Conservation (phyloP, 2,113 vertebrate species). For the Malaclemys terrapin region DNA sequence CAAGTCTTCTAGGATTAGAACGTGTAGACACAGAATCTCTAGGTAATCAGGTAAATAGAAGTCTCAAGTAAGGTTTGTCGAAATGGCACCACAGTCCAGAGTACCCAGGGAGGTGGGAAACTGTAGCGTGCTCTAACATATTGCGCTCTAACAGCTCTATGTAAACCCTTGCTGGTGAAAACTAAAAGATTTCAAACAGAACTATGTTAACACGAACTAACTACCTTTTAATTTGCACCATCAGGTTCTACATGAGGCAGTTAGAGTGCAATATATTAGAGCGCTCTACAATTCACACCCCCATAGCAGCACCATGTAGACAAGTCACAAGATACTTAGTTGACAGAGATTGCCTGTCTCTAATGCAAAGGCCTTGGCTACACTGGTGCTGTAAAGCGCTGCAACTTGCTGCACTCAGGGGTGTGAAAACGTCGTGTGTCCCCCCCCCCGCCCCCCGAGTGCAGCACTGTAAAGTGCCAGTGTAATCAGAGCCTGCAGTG, state of each 20-base stretch:
- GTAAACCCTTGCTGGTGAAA: not conserved
- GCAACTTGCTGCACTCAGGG: too few relatives aligned
- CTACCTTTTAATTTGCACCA: not conserved
- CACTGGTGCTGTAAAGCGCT: too few relatives aligned
- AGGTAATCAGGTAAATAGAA: constrained; percentile 42
- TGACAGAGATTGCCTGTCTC: constrained; percentile 61
- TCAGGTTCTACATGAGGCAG: not conserved
- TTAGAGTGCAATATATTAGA: not conserved
- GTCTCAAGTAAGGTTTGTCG: not conserved
- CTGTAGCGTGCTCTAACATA: not conserved
- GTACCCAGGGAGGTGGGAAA: not conserved
- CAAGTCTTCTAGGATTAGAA: constrained; percentile 24
- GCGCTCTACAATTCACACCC: not conserved
- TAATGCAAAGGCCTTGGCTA: not conserved
- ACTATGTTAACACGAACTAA: not conserved
- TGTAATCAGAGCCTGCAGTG: too few relatives aligned
- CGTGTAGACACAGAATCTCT: constrained; percentile 36
- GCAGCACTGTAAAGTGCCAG: too few relatives aligned
- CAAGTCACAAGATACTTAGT: not conserved
- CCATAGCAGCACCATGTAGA: not conserved
- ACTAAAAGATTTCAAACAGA: not conserved
- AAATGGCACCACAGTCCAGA: not conserved
- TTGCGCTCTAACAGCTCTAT: not conserved
- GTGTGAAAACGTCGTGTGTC: too few relatives aligned
- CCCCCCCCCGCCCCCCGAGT: too few relatives aligned